Percentiles rank a stretch among this genome's conserved stretches.
Conservation (phyloP, 2,888 invertebrate genomes). For the Schizaphis graminum region DNA sequence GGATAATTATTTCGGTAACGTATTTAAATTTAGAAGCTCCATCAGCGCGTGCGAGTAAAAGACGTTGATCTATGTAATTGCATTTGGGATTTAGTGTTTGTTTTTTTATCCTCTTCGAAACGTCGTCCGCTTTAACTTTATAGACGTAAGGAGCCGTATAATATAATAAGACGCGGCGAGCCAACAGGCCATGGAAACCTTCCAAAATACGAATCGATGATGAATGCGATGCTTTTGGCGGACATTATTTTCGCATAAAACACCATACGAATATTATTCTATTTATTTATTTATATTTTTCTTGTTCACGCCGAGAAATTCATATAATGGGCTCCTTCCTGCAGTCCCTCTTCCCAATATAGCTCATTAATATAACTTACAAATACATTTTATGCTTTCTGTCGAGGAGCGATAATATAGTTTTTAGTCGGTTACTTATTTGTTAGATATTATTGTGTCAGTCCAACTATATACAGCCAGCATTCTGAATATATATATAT, state of each 20-base stretch:
- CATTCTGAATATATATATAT: neutral
- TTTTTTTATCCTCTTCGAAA: slow-evolving; percentile 7
- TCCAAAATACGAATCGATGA: slow-evolving; percentile 48
- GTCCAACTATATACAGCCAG: neutral
- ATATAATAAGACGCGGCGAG: neutral
- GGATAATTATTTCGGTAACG: neutral
- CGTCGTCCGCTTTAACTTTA: slow-evolving; percentile 11
- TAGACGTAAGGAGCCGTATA: slow-evolving; percentile 27
- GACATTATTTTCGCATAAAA: slow-evolving; percentile 31
- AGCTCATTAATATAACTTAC: neutral
- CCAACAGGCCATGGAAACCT: slow-evolving; percentile 44
- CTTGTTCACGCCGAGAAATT: neutral
- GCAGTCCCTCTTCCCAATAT: neutral
- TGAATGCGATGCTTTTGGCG: slow-evolving; percentile 27
- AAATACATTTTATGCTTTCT: neutral
- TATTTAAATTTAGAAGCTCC: slow-evolving; percentile 47
- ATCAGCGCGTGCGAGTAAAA: neutral
- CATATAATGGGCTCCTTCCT: neutral
- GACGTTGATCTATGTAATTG: slow-evolving; percentile 60
- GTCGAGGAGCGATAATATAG: neutral
- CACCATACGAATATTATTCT: neutral
- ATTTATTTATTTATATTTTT: slow-evolving; percentile 10
- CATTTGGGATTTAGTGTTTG: slow-evolving; percentile 43
- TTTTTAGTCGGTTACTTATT: neutral
- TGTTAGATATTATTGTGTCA: neutral